These are phyloP conservation scores for Halcyon malimbica DNA, from an alignment of 2,113 vertebrate species.

Conservation along the genomic window DNA sequence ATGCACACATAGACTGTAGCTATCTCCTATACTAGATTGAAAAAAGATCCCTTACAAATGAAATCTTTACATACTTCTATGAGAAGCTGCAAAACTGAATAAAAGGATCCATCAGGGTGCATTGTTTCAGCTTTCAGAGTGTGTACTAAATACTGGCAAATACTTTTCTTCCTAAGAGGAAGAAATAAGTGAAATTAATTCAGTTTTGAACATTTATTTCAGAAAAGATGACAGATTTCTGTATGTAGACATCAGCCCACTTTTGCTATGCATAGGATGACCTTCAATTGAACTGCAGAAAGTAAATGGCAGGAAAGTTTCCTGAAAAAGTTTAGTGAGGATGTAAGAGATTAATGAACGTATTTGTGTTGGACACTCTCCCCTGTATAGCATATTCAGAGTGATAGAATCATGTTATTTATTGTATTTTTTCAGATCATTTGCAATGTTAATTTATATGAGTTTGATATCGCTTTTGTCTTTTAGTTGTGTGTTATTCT, in stretches of 20 bases:
- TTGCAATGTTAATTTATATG: slow-evolving; percentile 97
- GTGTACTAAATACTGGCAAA: neutral
- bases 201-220: slow-evolving; percentile 57
- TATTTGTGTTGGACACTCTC: slow-evolving; percentile 90
- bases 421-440: slow-evolving; percentile 92
- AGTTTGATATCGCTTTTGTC: slow-evolving; percentile 93
- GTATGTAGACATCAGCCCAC: slow-evolving; percentile 50
- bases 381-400: slow-evolving; percentile 78
- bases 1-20: neutral
- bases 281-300: slow-evolving; percentile 88
- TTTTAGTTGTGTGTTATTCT: slow-evolving; percentile 89
- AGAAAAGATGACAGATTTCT: slow-evolving; percentile 60
- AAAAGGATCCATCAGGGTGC: neutral
- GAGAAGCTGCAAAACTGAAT: neutral
- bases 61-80: neutral
- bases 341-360: slow-evolving; percentile 85
- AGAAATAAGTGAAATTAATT: slow-evolving; percentile 61
- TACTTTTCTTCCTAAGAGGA: neutral
- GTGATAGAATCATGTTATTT: slow-evolving; percentile 92
- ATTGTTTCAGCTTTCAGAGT: neutral
- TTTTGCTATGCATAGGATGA: slow-evolving; percentile 79
- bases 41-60: neutral
- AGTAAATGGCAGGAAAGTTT: slow-evolving; percentile 89
- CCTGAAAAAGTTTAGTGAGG: slow-evolving; percentile 85
- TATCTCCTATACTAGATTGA: neutral